These are phyloP conservation scores for Porites lobata DNA, from an alignment of 92 coral and sea anemone genomes.

Conservation along the genomic window DNA sequence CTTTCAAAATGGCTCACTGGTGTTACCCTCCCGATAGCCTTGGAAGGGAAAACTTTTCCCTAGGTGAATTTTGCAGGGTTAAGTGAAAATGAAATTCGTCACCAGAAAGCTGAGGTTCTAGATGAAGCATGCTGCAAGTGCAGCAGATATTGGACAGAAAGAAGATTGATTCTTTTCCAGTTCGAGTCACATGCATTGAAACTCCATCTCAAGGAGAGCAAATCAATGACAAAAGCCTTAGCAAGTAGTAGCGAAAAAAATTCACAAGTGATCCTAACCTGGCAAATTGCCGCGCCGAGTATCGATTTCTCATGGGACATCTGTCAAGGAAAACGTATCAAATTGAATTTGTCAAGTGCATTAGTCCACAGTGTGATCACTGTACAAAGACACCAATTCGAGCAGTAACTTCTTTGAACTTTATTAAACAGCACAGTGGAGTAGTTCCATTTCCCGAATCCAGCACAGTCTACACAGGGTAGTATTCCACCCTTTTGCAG, in stretches of 20 bases:
- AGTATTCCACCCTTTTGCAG: not conserved
- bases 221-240: not conserved
- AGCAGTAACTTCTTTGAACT: conserved; percentile 10
- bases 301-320: not conserved
- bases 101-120: conserved; percentile 22
- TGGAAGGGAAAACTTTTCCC: too few species aligned
- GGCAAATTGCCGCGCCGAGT: not conserved
- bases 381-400: conserved; percentile 15
- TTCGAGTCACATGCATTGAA: not conserved
- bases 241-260: not conserved
- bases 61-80: conserved; percentile 13
- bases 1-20: too few species aligned
- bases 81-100: conserved; percentile 13
- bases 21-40: too few species aligned
- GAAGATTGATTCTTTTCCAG: not conserved
- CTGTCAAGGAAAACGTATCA: not conserved
- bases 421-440: not conserved
- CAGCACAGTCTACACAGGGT: not conserved
- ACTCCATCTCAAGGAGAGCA: not conserved
- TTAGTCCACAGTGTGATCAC: conserved; percentile 8
- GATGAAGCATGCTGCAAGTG: conserved; percentile 24
- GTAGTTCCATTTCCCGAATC: not conserved
- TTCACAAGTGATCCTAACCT: not conserved
- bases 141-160: conserved; percentile 14
- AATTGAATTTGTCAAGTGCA: conserved; percentile 10